These are phyloP conservation scores for Taurulus bubalis DNA, from an alignment of 2,113 vertebrate species.

Conservation along the genomic window DNA sequence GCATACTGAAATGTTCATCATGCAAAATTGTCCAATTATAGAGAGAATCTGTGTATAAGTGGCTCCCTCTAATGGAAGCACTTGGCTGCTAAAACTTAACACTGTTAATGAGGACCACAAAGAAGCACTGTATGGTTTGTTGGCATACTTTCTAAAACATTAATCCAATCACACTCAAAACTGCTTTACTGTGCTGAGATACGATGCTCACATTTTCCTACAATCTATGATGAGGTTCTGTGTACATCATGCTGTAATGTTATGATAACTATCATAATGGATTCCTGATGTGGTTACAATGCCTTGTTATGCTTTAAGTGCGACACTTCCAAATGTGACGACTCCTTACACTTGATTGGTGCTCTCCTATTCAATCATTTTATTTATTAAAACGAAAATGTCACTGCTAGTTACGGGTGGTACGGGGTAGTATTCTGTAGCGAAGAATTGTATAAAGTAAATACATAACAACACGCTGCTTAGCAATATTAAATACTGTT, in stretches of 20 bases:
- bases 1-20: not conserved
- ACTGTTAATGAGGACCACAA: not conserved
- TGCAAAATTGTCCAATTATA: slow-evolving; percentile 18
- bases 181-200: not conserved
- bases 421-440: slow-evolving; percentile 9
- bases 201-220: not conserved
- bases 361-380: slow-evolving; percentile 44
- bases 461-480: not conserved
- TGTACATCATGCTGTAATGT: slow-evolving; percentile 13
- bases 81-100: slow-evolving; percentile 17
- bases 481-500: not conserved
- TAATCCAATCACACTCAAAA: not conserved
- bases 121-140: not conserved
- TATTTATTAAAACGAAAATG: slow-evolving; percentile 8
- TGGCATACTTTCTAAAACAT: not conserved
- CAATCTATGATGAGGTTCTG: not conserved
- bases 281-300: slow-evolving; percentile 24
- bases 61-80: slow-evolving; percentile 68
- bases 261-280: not conserved
- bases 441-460: not conserved
- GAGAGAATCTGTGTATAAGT: slow-evolving; percentile 36
- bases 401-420: slow-evolving; percentile 1
- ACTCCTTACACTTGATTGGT: slow-evolving; percentile 24
- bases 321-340: slow-evolving; percentile 7
- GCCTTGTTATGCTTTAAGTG: slow-evolving; percentile 25